These are phyloP conservation scores for Drosophila truncata DNA, from an alignment of 1,140 invertebrate genomes.

Conservation along the genomic window DNA sequence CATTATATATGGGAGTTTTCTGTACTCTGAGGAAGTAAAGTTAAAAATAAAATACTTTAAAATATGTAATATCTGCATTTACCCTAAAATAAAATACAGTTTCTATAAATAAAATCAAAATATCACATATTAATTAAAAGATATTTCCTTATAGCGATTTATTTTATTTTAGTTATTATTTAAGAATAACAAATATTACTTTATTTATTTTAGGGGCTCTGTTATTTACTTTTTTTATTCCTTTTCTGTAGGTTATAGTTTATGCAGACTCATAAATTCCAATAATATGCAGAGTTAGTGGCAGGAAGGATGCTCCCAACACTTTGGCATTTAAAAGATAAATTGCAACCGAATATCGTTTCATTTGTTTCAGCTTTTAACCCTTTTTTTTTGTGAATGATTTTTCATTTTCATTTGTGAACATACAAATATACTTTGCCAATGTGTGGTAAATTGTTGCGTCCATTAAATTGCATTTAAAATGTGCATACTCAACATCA, in stretches of 20 bases:
- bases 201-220: not conserved
- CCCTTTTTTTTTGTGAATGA: not conserved
- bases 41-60: no score
- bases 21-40: not conserved
- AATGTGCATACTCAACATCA: conserved; percentile 28
- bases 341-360: conserved; percentile 37
- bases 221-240: not conserved
- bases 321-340: conserved; percentile 50
- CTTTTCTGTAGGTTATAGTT: not conserved
- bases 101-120: not conserved
- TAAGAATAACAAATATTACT: not conserved
- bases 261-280: conserved; percentile 21
- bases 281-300: not conserved
- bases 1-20: not conserved
- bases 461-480: conserved; percentile 50
- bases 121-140: not conserved
- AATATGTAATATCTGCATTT: not conserved
- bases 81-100: not conserved
- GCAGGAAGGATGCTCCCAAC: conserved; percentile 13
- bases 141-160: not conserved
- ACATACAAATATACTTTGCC: not conserved
- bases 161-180: no score
- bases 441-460: conserved; percentile 14
- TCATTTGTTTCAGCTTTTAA: conserved; percentile 18
- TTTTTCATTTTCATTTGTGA: conserved; percentile 13